phyloP scores from a whole-genome alignment of 2,797 vertebrate species.

The Acrocephalus scirpaceus region DNA sequence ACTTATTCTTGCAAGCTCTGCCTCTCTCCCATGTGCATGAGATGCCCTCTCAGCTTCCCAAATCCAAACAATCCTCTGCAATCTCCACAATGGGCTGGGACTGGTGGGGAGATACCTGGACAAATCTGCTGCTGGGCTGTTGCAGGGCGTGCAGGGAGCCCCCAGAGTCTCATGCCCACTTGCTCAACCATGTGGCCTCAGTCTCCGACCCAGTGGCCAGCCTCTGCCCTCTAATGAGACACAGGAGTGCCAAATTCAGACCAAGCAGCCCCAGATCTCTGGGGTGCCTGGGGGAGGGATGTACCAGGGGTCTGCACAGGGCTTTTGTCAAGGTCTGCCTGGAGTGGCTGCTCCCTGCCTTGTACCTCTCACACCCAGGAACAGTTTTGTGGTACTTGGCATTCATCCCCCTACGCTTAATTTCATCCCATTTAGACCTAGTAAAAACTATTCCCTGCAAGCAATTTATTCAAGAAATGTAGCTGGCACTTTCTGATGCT shows the following conservation, averaged over 20 bases:
- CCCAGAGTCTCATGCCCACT: neutral
- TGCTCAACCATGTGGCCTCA: neutral
- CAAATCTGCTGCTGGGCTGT: neutral
- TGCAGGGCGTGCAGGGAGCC: accelerated
- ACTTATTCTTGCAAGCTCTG: neutral
- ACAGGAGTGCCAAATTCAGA: neutral
- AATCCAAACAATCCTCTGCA: neutral
- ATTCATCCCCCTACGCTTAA: conserved; percentile 25
- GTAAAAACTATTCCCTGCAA: conserved; percentile 58
- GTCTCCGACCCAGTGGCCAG: neutral
- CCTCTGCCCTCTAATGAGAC: conserved; percentile 21
- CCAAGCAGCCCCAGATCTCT: neutral
- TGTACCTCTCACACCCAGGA: conserved; percentile 26
- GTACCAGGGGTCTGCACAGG: accelerated
- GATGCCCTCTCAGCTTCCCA: neutral
- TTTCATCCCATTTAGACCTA: conserved; percentile 58
- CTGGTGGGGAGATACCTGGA: neutral
- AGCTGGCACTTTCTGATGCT: conserved; percentile 46
- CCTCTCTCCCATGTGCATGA: neutral
- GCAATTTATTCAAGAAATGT: conserved; percentile 60
- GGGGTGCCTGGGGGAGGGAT: neutral
- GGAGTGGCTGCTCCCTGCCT: neutral
- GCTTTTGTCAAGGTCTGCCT: neutral
- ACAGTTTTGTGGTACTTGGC: conserved; percentile 36
- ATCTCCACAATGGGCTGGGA: neutral